Percentiles rank a stretch among this genome's conserved stretches.
These are phyloP conservation scores for Hoplodrina blanda DNA, from an alignment of 2,888 invertebrate species.

Conservation along the genomic window DNA sequence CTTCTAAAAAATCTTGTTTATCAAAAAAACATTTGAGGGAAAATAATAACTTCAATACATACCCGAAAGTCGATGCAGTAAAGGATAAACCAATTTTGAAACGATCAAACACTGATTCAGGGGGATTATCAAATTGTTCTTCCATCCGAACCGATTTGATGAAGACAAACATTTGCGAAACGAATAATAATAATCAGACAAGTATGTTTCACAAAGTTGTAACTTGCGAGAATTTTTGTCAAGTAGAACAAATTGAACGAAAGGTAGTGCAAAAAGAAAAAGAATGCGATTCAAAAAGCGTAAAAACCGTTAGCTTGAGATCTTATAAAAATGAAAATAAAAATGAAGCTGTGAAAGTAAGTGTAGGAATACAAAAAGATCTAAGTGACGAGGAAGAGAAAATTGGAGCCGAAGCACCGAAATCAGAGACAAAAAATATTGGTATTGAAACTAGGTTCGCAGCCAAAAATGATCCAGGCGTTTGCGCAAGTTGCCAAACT, in stretches of 20 bases:
- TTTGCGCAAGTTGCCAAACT: constrained; percentile 40
- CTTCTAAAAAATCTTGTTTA: constrained; percentile 20
- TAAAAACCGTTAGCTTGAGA: neutral
- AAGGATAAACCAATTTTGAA: constrained; percentile 71
- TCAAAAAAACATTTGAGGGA: constrained; percentile 9
- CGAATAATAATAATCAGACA: constrained; percentile 21
- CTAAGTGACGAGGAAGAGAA: constrained; percentile 6
- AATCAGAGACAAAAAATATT: constrained; percentile 18
- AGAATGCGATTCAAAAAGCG: neutral
- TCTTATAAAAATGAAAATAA: constrained; percentile 12
- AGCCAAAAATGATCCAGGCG: neutral
- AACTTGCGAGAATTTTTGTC: constrained; percentile 25
- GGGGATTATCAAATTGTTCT: constrained; percentile 14
- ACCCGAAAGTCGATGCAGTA: constrained; percentile 70
- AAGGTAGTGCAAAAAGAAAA: neutral
- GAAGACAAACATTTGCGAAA: constrained; percentile 2
- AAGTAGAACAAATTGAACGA: constrained; percentile 13
- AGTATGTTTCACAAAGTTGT: neutral
- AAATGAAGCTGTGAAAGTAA: constrained; percentile 25
- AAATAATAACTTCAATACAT: constrained; percentile 68
- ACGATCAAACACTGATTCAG: constrained; percentile 76
- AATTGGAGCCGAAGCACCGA: neutral
- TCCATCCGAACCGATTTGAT: constrained; percentile 55
- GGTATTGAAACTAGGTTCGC: constrained; percentile 33
- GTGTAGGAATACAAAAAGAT: constrained; percentile 64